Evolutionary conservation across 2,797 vertebrate genomes (phyloP), one percentile per base, ranked within the genome.

Genomic region (Sebastes diaconus): DNA sequence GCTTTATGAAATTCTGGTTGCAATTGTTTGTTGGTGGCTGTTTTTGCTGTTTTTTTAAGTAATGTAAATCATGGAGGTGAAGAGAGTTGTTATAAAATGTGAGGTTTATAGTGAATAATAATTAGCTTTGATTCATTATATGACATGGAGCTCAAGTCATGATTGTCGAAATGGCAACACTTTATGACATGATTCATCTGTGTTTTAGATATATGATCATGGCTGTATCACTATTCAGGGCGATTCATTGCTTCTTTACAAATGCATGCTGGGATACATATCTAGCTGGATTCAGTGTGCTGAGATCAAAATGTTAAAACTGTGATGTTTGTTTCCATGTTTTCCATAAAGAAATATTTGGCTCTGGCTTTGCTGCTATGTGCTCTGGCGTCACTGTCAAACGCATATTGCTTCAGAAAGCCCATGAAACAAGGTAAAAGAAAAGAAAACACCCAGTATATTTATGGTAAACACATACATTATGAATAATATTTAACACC

Each of bases 351-450:
- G 93, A 93, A 90, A 72, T 89, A 58, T 34, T 61, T 91, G 69
- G 68, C 66, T 77, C 9, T 88, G 50, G 80, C 70, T 73, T 24
- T 93, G 81, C 42, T 95, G 71, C 73, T 95, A 3, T 90, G 83
- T 29, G 22, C 81, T 68, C 55, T 92, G 39, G 46, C 66, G n/a
- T 67, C 92, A 16, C 50, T 89, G 78, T 64, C 78, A 67, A 32
- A 91, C 4, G 80, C 84, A 18, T 0, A 0, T 0, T 95, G 95
- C 70, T 50, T 0, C 3, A 0, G 0, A 0, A 79, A 2, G 1
- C 0, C 0, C 0, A 0, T 8, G 0, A 1, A 4, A 54, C 0
- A 1, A 61, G 90, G 91, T 92, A 81, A 86, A 69, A 39, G 3
- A 27, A 54, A 80, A 34, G 1, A 42, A 4, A 10, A 46, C 2